Evolutionary conservation across 2,113 vertebrate species (phyloP).

Genomic region (Blennius ocellaris): DNA sequence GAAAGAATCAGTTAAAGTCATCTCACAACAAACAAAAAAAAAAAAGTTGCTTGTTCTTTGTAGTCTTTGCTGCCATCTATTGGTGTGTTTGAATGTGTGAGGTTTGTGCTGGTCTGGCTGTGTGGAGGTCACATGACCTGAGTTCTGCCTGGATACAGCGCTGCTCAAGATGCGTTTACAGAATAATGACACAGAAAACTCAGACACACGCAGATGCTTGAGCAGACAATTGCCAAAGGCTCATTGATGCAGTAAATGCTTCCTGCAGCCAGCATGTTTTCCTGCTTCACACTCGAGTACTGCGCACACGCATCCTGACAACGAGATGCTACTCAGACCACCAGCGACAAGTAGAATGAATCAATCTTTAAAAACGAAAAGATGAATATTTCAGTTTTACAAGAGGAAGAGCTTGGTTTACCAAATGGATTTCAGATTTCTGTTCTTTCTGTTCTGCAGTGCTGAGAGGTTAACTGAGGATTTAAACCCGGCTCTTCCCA

Average conservation of each 20-base stretch:
- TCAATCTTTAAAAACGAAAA: no score
- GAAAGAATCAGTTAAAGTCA: no score
- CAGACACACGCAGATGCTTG: conserved; percentile 26
- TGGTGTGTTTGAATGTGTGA: conserved; percentile 26
- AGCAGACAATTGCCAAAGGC: conserved; percentile 6
- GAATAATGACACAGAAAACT: conserved; percentile 20
- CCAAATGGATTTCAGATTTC: not conserved
- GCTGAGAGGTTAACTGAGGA: conserved; percentile 73
- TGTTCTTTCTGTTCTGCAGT: conserved; percentile 47
- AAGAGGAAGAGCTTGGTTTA: not conserved
- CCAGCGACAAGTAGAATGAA: no score
- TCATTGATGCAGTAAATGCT: conserved; percentile 28
- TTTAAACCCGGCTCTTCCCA: conserved; percentile 32
- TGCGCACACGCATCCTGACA: no score
- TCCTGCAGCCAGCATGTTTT: not conserved
- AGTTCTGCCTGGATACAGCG: conserved; percentile 73
- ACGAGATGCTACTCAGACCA: no score
- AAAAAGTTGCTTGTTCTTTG: no score
- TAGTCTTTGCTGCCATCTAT: conserved; percentile 74
- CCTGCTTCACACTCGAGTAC: not conserved
- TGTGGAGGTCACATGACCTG: conserved; percentile 58
- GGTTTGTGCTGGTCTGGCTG: not conserved
- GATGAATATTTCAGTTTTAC: no score
- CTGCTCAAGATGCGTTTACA: conserved; percentile 41
- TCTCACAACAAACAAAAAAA: no score